Conservation (phyloP, 1,140 invertebrate species). For the Drosophila navojoa region DNA sequence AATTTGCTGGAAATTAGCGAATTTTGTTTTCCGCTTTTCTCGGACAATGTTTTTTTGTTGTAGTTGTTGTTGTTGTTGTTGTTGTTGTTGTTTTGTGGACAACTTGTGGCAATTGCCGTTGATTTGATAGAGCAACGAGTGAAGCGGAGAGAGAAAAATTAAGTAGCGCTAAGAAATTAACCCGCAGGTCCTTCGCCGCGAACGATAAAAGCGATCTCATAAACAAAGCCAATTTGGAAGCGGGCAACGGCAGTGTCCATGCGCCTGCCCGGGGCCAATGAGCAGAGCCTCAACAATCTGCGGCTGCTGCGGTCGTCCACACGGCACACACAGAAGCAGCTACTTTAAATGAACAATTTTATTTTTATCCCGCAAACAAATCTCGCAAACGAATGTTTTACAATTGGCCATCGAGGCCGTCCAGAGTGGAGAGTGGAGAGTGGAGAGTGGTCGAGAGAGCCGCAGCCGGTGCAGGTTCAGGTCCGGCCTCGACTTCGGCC, state of each 20-base stretch:
- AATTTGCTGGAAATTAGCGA: conserved; percentile 36
- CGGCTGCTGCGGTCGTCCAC: conserved; percentile 24
- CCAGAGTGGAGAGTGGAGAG: not conserved
- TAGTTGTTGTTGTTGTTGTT: not conserved
- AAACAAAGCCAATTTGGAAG: conserved; percentile 80
- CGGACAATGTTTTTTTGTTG: not conserved
- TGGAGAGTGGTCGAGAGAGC: conserved; percentile 1
- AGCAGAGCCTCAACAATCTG: conserved; percentile 13
- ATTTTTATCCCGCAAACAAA: conserved; percentile 84
- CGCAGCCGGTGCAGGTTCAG: conserved; percentile 40
- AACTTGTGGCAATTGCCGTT: not conserved
- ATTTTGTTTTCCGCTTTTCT: conserved; percentile 5
- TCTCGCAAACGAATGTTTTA: conserved; percentile 82
- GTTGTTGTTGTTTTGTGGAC: not conserved
- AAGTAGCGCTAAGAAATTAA: conserved; percentile 79
- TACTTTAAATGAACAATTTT: conserved; percentile 83
- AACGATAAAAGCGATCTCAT: conserved; percentile 72
- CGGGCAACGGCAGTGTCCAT: conserved; percentile 26
- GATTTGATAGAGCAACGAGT: not conserved
- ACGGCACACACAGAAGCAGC: conserved; percentile 72
- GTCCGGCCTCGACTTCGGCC: conserved; percentile 15
- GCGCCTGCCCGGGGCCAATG: conserved; percentile 5
- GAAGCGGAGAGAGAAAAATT: conserved; percentile 28
- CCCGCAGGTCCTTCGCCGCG: conserved; percentile 67
- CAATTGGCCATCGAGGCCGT: conserved; percentile 63